Evolutionary conservation across 2,888 invertebrate species (phyloP).

Genomic region (Ichneumon xanthorius): DNA sequence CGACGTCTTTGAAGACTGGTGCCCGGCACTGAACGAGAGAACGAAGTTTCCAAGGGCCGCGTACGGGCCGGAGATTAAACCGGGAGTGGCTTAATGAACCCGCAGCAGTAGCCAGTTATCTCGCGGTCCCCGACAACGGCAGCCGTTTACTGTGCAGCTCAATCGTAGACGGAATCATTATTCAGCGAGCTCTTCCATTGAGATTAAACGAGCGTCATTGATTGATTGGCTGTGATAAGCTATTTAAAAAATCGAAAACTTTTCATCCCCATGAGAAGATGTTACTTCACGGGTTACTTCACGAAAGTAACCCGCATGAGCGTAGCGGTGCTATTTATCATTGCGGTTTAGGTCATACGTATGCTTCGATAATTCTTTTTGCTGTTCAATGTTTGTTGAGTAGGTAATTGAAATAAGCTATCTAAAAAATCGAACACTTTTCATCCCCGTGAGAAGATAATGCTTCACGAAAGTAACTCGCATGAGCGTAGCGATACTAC

Average conservation of each 20-base stretch:
- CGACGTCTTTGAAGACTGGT: constrained; percentile 49
- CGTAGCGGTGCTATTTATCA: no score
- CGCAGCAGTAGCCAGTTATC: constrained; percentile 40
- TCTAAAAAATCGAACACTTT: no score
- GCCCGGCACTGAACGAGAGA: constrained; percentile 37
- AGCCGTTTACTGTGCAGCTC: not conserved
- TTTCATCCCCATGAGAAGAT: not conserved
- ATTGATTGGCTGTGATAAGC: constrained; percentile 4
- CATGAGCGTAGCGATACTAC: no score
- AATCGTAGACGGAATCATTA: constrained; percentile 22
- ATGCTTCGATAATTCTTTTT: no score
- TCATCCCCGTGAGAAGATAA: no score
- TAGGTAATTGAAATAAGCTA: not conserved
- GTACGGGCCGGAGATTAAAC: constrained; percentile 70
- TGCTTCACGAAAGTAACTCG: no score
- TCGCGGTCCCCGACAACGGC: not conserved
- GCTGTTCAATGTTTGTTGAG: not conserved
- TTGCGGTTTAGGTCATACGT: no score
- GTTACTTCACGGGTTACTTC: no score
- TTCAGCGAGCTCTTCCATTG: not conserved
- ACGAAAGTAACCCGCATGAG: no score
- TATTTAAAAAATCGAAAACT: not conserved
- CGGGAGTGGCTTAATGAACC: constrained; percentile 66
- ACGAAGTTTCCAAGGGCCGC: constrained; percentile 62
- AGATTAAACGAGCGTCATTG: constrained; percentile 1